Percentiles rank a stretch among this genome's conserved stretches.
These are phyloP conservation scores for Calliphora vomitoria DNA, from an alignment of 2,888 invertebrate genomes.

Conservation along the genomic window DNA sequence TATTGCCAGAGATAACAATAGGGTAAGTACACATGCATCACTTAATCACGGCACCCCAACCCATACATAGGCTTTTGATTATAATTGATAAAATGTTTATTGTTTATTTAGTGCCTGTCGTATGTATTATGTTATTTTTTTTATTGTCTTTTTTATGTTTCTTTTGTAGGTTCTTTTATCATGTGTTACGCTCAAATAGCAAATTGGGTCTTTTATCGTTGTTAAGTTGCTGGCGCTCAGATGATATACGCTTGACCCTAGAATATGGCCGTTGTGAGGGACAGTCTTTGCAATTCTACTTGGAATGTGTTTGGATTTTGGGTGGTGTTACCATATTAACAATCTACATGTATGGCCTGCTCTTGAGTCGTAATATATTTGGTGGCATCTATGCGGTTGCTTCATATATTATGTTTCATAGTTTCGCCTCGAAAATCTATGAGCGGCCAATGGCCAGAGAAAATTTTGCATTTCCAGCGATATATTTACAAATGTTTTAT, in stretches of 20 bases:
- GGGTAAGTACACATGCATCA: slow-evolving; percentile 78
- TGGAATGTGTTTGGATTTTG: slow-evolving; percentile 90
- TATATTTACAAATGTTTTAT: slow-evolving; percentile 90
- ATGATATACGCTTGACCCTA: slow-evolving; percentile 72
- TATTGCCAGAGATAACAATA: slow-evolving; percentile 91
- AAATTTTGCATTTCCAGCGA: slow-evolving; percentile 93
- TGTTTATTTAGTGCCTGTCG: neutral
- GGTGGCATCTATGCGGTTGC: slow-evolving; percentile 90
- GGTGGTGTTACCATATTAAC: slow-evolving; percentile 90
- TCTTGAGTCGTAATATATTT: slow-evolving; percentile 89
- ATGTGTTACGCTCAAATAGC: slow-evolving; percentile 76
- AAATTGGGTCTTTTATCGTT: slow-evolving; percentile 74
- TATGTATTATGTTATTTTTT: neutral
- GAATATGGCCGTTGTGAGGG: slow-evolving; percentile 87
- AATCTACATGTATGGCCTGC: slow-evolving; percentile 88
- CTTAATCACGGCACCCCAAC: slow-evolving; percentile 18
- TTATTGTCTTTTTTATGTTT: neutral
- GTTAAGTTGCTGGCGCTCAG: slow-evolving; percentile 76
- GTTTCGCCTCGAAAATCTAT: slow-evolving; percentile 92
- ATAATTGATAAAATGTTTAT: neutral
- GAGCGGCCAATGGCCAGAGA: slow-evolving; percentile 95
- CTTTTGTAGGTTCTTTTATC: slow-evolving; percentile 80
- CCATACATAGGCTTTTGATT: slow-evolving; percentile 5
- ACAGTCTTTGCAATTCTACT: slow-evolving; percentile 93
- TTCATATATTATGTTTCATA: slow-evolving; percentile 93